Conservation (phyloP, 2,113 vertebrate species). For the Chaetorhynchus papuensis region DNA sequence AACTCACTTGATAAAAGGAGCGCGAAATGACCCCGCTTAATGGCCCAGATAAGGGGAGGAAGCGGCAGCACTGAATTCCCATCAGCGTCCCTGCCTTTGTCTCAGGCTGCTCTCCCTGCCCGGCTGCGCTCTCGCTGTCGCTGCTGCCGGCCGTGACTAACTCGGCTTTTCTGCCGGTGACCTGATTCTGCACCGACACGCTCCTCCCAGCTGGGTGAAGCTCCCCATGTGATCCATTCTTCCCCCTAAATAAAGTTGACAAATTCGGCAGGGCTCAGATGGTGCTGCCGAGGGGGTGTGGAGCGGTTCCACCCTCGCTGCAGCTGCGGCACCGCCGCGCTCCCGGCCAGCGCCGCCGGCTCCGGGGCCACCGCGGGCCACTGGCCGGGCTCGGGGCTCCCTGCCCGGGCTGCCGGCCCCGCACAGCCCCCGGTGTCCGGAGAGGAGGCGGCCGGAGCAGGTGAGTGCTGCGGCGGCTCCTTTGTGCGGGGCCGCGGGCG, state of each 20-base stretch:
- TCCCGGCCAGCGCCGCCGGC: not conserved
- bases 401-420: not conserved
- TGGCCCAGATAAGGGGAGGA: not conserved
- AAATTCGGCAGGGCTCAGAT: slow-evolving; percentile 25
- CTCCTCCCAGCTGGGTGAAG: slow-evolving; percentile 44
- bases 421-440: not conserved
- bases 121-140: not conserved
- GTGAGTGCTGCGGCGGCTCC: not conserved
- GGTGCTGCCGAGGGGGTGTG: slow-evolving; percentile 7
- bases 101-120: not conserved
- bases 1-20: not conserved
- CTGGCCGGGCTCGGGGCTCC: not conserved
- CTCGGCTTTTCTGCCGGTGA: not conserved
- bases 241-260: slow-evolving; percentile 69
- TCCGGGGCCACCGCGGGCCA: not conserved
- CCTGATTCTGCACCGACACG: slow-evolving; percentile 38
- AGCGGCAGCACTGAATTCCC: not conserved
- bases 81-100: not conserved
- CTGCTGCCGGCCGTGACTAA: not conserved
- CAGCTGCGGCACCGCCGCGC: not conserved
- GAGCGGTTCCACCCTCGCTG: not conserved
- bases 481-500: not conserved
- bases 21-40: not conserved
- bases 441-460: not conserved
- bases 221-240: slow-evolving; percentile 48